Percentiles rank a stretch among this genome's conserved stretches.
phyloP scores from a whole-genome alignment of 35 echinoderm and acorn worm genomes.

The Patiria miniata region DNA sequence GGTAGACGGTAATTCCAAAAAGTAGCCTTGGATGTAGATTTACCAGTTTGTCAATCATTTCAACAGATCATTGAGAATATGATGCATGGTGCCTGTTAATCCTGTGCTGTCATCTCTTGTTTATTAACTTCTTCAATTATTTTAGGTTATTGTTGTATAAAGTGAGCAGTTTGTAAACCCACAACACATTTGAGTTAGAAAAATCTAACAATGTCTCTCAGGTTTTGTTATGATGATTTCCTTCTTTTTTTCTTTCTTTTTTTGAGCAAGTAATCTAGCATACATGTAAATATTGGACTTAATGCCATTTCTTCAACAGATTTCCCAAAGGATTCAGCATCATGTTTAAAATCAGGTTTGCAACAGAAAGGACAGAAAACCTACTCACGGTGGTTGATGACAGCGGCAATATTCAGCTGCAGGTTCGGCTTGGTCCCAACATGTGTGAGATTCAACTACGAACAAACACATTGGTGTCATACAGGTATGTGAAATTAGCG shows the following conservation, averaged over 20 bases:
- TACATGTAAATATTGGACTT: neutral
- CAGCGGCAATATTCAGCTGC: constrained; percentile 19
- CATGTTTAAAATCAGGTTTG: constrained; percentile 25
- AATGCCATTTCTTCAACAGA: neutral
- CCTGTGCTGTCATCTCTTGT: too few species aligned
- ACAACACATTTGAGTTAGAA: too few species aligned
- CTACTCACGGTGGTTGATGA: constrained; percentile 17
- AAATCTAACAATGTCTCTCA: too few species aligned
- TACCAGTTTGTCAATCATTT: neutral
- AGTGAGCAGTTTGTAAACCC: too few species aligned
- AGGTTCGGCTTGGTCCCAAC: constrained; percentile 26
- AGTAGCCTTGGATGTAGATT: neutral
- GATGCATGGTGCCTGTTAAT: neutral
- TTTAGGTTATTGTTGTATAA: too few species aligned
- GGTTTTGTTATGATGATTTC: too few species aligned
- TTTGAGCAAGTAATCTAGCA: neutral
- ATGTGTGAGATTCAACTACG: constrained; percentile 1
- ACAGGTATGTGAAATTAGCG: constrained; percentile 5
- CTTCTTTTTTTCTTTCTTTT: too few species aligned
- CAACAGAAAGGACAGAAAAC: constrained; percentile 12
- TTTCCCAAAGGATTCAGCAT: constrained; percentile 34
- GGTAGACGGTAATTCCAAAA: constrained; percentile 33
- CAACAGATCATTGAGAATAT: neutral
- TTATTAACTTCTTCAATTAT: too few species aligned
- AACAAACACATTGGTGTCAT: constrained; percentile 2